Evolutionary conservation across 2,113 vertebrate species (phyloP).

Genomic region (Ptychochromis oligacanthus): DNA sequence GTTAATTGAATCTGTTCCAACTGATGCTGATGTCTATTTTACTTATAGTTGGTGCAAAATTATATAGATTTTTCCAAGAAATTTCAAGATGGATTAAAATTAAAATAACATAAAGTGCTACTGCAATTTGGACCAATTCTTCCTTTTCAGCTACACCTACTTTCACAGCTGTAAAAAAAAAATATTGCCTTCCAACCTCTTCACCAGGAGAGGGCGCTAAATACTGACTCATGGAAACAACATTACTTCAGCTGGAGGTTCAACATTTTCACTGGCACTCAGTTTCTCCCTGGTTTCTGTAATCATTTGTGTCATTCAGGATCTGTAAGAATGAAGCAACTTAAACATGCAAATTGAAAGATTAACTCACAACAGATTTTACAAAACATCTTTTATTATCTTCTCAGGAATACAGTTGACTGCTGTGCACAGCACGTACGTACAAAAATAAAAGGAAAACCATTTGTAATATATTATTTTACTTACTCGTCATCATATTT

Average conservation of each 20-base stretch:
- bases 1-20: neutral
- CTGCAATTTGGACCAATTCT: rapidly evolving
- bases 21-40: neutral
- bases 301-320: neutral
- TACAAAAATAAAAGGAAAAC: slow-evolving; percentile 94
- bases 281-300: neutral
- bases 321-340: neutral
- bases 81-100: neutral
- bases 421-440: slow-evolving; percentile 97
- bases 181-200: neutral
- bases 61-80: neutral
- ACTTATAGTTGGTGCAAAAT: neutral
- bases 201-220: slow-evolving; percentile 48
- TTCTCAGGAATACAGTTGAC: slow-evolving; percentile 88
- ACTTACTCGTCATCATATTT: slow-evolving; percentile 74
- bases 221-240: neutral
- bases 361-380: slow-evolving; percentile 67
- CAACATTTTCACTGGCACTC: neutral
- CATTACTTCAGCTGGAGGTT: neutral
- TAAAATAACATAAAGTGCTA: rapidly evolving
- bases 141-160: neutral
- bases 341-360: neutral
- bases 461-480: slow-evolving; percentile 85
- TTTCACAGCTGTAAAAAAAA: neutral
- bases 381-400: slow-evolving; percentile 88